Evolutionary conservation across 2,797 vertebrate genomes (phyloP), one percentile per base, ranked within the genome.

Genomic region (Urosaurus nigricauda): DNA sequence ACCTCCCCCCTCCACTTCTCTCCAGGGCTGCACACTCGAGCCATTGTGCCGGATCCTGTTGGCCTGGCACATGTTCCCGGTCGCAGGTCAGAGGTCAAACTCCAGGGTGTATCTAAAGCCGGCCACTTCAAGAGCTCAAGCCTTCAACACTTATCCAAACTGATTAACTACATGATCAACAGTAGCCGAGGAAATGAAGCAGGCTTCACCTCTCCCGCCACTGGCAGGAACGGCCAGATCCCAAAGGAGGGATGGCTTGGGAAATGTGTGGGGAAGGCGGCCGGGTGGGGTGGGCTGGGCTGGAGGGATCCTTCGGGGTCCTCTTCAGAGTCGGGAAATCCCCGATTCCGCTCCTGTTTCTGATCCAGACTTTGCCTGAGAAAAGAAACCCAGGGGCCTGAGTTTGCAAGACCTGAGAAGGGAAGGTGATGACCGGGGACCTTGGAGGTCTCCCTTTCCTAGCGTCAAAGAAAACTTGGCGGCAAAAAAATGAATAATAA

Each of bases 71-170:
- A 85, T 47, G 56, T 93, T 91, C 83, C 84, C 87, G 88, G 88
- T 70, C 80, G 88, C 53, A 88, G 96, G 96, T 97, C 96, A 97
- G 95, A 96, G 96, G 96, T 97, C 97, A 96, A 86, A 53, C 93
- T 87, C 87, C 75, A 91, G 71, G 85, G 90, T 89, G 84, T 89
- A 95, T 40, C 86, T 88, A 91, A 92, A 93, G 87, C 87, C 92
- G 58, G 86, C 26, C 83, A 92, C 86, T 94, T 94, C 92, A 93
- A 92, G 92, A 88, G 91, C 65, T 89, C 0, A 40, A 90, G 88
- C 84, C 79, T 89, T 89, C 74, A 58, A 53, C 60, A 74, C 70
- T 88, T 87, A 80, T 83, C 14, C 87, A 56, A 60, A 11, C 43
- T 7, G 89, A 93, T 92, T 93, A 93, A 93, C 81, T 92, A 89